Evolutionary conservation across 2,113 vertebrate genomes (phyloP).

Genomic region (Struthio camelus): DNA sequence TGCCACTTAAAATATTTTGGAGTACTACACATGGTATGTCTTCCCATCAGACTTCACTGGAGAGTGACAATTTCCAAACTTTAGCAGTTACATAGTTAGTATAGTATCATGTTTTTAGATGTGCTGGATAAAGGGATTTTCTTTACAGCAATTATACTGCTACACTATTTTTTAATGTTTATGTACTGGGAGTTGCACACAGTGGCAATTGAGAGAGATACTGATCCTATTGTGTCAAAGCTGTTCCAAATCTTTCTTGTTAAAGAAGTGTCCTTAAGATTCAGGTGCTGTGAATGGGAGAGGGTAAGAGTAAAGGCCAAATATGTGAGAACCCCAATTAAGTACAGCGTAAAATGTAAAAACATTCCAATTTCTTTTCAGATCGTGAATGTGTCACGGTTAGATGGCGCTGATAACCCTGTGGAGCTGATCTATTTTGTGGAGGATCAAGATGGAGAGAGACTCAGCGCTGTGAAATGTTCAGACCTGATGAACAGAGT

Average conservation of each 20-base stretch:
- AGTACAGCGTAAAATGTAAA: neutral
- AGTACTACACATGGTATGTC: accelerated
- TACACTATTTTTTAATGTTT: neutral
- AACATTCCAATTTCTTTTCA: constrained; percentile 59
- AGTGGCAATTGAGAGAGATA: neutral
- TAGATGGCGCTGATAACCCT: constrained; percentile 84
- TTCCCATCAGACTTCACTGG: neutral
- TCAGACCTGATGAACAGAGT: constrained; percentile 89
- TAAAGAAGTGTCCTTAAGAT: neutral
- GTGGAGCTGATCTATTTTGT: constrained; percentile 95
- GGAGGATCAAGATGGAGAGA: constrained; percentile 86
- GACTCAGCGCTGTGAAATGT: constrained; percentile 83
- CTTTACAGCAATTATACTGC: neutral
- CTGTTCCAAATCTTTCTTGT: neutral
- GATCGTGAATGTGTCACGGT: constrained; percentile 87
- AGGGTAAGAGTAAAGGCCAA: neutral
- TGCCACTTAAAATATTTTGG: neutral
- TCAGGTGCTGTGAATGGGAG: neutral
- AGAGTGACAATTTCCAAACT: neutral
- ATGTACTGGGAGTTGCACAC: neutral
- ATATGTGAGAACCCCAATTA: neutral
- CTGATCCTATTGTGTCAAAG: neutral
- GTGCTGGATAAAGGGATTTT: neutral
- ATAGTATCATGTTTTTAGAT: neutral
- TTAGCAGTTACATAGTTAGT: neutral